Base-by-base conservation (phyloP, 2,888 invertebrate species). In the Matsumyia berberina region DNA sequence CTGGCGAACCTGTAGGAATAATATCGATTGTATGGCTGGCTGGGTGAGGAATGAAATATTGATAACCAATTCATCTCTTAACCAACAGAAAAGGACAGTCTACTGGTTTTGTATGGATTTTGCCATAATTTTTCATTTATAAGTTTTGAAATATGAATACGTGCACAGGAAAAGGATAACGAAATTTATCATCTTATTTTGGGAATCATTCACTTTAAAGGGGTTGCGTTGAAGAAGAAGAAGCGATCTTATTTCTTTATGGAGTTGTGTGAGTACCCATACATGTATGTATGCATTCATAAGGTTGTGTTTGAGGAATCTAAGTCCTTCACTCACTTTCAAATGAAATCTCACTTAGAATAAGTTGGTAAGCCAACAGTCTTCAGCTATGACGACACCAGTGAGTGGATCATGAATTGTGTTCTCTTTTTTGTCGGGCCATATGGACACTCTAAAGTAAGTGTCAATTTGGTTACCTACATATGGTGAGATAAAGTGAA, bases 81-180 rank as follows among this genome's bases (percentile, higher is more conserved):
- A n/a, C 49, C 49, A 49, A n/a, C 24, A 9, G 24, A n/a, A 29
- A n/a, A 24, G 49, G 49, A n/a, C 5, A 49, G 49, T 49, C n/a
- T 29, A 6, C 24, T 12, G 12, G 17, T 6, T 39, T 39, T n/a
- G 5, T 12, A 9, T 12, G 39, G 6, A 39, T 1, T 39, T 39
- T n/a, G 5, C 39, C 4, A 24, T 24, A 4, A 49, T 49, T 46
- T 19, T 29, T 49, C 11, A 5, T 49, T 5, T n/a, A n/a, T n/a
- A n/a, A n/a, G n/a, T n/a, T n/a, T n/a, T 24, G 24, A 29, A 29
- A n/a, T 44, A 6, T 29, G 49, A 29, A 49, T 49, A 49, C 19
- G n/a, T 49, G 24, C 24, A 19, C 29, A n/a, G 1, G 6, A 0
- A 2, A 46, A 19, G 46, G 19, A 42, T 7, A 8, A 4, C 3